Evolutionary conservation across 2,113 vertebrate species (phyloP).

Genomic region (Craseonycteris thonglongyai): DNA sequence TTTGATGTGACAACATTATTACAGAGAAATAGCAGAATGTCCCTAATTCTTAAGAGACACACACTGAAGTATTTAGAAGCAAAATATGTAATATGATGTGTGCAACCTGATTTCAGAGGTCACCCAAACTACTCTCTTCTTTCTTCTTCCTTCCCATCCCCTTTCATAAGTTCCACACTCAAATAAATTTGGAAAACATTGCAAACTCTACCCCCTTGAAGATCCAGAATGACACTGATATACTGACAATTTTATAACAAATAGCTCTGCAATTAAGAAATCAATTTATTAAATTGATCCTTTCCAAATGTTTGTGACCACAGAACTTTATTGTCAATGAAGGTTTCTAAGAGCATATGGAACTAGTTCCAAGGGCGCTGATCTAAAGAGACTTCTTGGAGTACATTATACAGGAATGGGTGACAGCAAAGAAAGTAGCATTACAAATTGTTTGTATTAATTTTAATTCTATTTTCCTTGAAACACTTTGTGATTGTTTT

Average conservation of each 20-base stretch:
- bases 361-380: background rate
- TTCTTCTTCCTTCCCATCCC: background rate
- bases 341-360: background rate
- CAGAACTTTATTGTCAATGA: conserved; percentile 18
- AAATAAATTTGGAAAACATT: background rate
- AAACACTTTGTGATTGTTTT: background rate
- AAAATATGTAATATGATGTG: background rate
- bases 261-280: background rate
- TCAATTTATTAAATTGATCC: conserved; percentile 1
- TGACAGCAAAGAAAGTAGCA: background rate
- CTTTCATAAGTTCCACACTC: background rate
- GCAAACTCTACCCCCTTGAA: background rate
- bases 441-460: background rate
- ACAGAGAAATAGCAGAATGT: background rate
- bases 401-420: background rate
- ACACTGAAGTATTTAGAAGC: background rate
- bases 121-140: background rate
- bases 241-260: background rate
- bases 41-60: background rate
- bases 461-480: conserved; percentile 17
- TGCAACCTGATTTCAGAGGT: background rate
- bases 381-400: background rate
- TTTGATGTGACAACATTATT: background rate
- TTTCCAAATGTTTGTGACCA: conserved; percentile 16
- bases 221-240: background rate